Evolutionary conservation across 2,113 vertebrate genomes (phyloP).

Genomic region (Sula dactylatra): DNA sequence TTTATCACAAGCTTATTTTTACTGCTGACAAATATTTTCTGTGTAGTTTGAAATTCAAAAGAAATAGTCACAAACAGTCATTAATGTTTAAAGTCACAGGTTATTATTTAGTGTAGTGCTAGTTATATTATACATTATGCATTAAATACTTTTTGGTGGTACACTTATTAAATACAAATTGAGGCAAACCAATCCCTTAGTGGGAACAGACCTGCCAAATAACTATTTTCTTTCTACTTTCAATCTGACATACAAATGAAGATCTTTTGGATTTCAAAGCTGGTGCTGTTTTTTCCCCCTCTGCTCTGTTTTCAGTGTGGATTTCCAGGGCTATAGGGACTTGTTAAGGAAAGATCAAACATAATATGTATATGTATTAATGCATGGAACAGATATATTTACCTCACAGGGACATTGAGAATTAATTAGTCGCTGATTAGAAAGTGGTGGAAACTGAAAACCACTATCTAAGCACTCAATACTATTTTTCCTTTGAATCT

Average conservation of each 20-base stretch:
- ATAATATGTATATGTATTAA: slow-evolving; percentile 61
- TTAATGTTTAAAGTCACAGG: slow-evolving; percentile 66
- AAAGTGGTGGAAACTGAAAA: slow-evolving; percentile 36
- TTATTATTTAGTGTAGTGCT: slow-evolving; percentile 56
- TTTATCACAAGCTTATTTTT: slow-evolving; percentile 39
- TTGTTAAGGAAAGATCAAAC: slow-evolving; percentile 74
- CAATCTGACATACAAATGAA: slow-evolving; percentile 48
- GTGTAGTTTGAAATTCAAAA: slow-evolving; percentile 43
- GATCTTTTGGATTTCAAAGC: slow-evolving; percentile 63
- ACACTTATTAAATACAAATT: slow-evolving; percentile 63
- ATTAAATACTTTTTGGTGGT: slow-evolving; percentile 49
- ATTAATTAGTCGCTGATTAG: slow-evolving; percentile 65
- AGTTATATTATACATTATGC: slow-evolving; percentile 55
- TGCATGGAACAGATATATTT: slow-evolving; percentile 69
- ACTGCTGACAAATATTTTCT: slow-evolving; percentile 60
- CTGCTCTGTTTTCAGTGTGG: neutral
- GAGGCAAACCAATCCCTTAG: slow-evolving; percentile 45
- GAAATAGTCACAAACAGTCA: slow-evolving; percentile 43
- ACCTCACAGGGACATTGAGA: slow-evolving; percentile 65
- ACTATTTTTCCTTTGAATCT: neutral
- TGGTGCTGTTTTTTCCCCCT: neutral
- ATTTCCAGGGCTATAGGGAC: slow-evolving; percentile 64
- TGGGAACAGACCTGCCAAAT: slow-evolving; percentile 44
- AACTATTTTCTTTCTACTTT: slow-evolving; percentile 52
- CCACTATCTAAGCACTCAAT: neutral